These are phyloP conservation scores for Chondrosia reniformis DNA, from an alignment of 37 sponge, comb jelly and placozoan genomes.

Conservation along the genomic window DNA sequence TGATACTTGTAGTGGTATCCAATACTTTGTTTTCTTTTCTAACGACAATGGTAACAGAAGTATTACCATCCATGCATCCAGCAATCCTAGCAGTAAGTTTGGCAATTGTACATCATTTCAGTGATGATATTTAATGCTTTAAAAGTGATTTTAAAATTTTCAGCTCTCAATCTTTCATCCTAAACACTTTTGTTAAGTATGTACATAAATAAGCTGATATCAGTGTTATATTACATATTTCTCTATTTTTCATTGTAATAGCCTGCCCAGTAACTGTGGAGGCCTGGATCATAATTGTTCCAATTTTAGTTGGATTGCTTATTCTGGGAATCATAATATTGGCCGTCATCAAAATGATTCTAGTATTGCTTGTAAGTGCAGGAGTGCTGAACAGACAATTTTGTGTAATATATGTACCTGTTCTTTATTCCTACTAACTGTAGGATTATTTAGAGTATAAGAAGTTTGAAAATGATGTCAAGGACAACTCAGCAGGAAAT, in stretches of 20 bases:
- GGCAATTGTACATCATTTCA: too few relatives aligned
- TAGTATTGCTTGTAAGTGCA: conserved; percentile 10
- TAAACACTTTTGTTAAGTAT: not conserved
- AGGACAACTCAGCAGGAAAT: conserved; percentile 11
- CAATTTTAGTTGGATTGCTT: conserved; percentile 14
- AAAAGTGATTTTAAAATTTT: too few relatives aligned
- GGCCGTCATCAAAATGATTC: conserved; percentile 1
- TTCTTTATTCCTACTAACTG: too few relatives aligned
- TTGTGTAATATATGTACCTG: too few relatives aligned
- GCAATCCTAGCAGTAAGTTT: not conserved
- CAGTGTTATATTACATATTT: too few relatives aligned
- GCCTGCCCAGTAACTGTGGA: not conserved
- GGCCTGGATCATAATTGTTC: conserved; percentile 11
- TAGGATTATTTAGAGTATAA: conserved; percentile 13
- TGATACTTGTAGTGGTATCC: not conserved
- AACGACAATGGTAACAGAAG: not conserved
- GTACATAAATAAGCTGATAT: not conserved
- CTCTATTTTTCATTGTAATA: not conserved
- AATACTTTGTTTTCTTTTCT: not conserved
- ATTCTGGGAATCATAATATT: conserved; percentile 1
- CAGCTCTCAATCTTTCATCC: too few relatives aligned
- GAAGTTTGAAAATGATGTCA: conserved; percentile 16
- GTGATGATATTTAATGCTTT: too few relatives aligned
- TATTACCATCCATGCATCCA: not conserved
- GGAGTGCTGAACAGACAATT: too few relatives aligned